phyloP scores from a whole-genome alignment of 2,797 vertebrate species.

The Scolopax rusticola region DNA sequence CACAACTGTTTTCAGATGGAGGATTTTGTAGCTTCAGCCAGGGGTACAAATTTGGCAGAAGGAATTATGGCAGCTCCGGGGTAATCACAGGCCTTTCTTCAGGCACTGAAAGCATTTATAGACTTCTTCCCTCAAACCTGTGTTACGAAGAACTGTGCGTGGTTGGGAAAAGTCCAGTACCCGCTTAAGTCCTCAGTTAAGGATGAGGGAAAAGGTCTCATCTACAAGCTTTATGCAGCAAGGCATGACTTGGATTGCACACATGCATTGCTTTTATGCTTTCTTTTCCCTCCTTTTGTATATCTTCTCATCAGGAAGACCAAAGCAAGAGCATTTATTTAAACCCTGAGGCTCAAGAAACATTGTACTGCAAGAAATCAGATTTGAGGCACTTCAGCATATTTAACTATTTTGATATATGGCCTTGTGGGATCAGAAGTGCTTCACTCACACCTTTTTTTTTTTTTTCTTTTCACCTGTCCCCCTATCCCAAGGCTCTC shows the following conservation, averaged over 20 bases:
- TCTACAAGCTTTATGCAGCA: background rate
- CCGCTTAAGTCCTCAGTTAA: background rate
- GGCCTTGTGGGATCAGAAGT: background rate
- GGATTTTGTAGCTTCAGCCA: background rate
- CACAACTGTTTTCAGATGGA: fast-evolving
- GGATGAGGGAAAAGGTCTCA: background rate
- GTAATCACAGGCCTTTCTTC: background rate
- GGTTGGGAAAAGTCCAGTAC: background rate
- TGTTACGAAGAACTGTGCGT: background rate
- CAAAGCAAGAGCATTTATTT: background rate
- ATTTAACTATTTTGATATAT: background rate
- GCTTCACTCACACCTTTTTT: background rate
- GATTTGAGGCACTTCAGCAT: fast-evolving
- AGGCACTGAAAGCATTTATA: background rate
- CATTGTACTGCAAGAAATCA: background rate
- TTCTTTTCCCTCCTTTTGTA: background rate
- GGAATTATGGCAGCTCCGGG: background rate
- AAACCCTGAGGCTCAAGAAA: background rate
- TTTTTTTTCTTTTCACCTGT: background rate
- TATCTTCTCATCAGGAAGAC: background rate
- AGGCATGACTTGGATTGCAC: background rate
- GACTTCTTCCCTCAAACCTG: background rate
- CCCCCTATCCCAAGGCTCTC: background rate
- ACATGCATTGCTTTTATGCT: background rate
- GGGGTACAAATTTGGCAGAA: background rate